These are phyloP conservation scores for Liolophura sinensis DNA, from an alignment of 1,140 invertebrate species.

Conservation along the genomic window DNA sequence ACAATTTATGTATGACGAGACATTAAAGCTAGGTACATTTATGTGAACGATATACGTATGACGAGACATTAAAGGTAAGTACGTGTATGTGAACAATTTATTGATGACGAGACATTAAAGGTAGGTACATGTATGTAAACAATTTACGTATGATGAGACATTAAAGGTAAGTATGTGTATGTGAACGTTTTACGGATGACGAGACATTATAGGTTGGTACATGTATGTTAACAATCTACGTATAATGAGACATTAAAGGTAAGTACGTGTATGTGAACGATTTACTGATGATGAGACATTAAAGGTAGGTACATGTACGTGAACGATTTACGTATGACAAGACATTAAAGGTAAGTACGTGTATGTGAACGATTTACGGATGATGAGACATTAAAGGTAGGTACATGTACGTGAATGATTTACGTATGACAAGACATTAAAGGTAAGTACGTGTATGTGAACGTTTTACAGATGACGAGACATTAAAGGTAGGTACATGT, in stretches of 20 bases:
- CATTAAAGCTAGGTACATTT: conserved; percentile 46
- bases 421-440: conserved; percentile 54
- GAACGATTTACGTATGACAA: conserved; percentile 58
- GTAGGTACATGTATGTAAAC: too few relatives aligned
- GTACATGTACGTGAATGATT: too few relatives aligned
- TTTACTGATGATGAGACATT: conserved; percentile 55
- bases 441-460: conserved; percentile 46
- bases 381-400: conserved; percentile 55
- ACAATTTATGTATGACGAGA: conserved; percentile 56
- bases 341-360: conserved; percentile 45
- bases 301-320: conserved; percentile 47
- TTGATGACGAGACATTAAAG: conserved; percentile 55
- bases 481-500: conserved; percentile 46
- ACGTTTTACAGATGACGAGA: conserved; percentile 57
- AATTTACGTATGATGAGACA: conserved; percentile 55
- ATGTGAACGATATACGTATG: too few relatives aligned
- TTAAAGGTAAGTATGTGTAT: conserved; percentile 48
- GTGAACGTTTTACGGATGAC: conserved; percentile 57
- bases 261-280: too few relatives aligned
- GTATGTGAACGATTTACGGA: too few relatives aligned
- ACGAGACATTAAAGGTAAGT: conserved; percentile 52
- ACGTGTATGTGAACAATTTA: too few relatives aligned
- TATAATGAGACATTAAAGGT: conserved; percentile 57
- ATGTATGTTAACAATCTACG: too few relatives aligned
- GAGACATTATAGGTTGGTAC: conserved; percentile 48